Evolutionary conservation across 2,797 vertebrate genomes (phyloP).

Genomic region (Miichthys miiuy): DNA sequence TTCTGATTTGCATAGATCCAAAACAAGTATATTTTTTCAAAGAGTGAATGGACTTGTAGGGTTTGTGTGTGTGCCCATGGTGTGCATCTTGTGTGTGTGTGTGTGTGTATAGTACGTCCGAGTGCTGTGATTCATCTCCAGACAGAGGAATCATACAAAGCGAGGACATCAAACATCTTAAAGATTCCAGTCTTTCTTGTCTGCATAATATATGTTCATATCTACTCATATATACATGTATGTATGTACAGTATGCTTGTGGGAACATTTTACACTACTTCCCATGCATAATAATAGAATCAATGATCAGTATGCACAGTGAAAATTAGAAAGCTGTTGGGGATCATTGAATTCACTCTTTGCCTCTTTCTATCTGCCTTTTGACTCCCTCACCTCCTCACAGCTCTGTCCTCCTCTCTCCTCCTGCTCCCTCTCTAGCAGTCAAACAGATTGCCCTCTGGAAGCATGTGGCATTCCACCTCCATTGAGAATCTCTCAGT

Average conservation of each 20-base stretch:
- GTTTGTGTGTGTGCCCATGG: slow-evolving; percentile 22
- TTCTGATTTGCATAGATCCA: slow-evolving; percentile 21
- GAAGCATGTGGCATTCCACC: slow-evolving; percentile 70
- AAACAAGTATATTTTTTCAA: slow-evolving; percentile 25
- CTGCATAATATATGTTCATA: not conserved
- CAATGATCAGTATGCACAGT: slow-evolving; percentile 41
- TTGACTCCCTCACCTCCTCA: slow-evolving; percentile 29
- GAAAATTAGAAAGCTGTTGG: slow-evolving; percentile 39
- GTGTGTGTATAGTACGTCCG: slow-evolving; percentile 5
- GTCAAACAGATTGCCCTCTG: slow-evolving; percentile 66
- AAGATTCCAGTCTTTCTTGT: slow-evolving; percentile 22
- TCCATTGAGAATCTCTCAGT: slow-evolving; percentile 73
- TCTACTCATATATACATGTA: not conserved
- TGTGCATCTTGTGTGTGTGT: slow-evolving; percentile 16
- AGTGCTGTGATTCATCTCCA: slow-evolving; percentile 50
- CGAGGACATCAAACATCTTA: slow-evolving; percentile 40
- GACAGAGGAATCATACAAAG: slow-evolving; percentile 29
- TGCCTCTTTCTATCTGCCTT: slow-evolving; percentile 39
- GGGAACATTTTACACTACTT: slow-evolving; percentile 12
- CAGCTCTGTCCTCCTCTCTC: slow-evolving; percentile 43
- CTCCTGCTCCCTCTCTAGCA: slow-evolving; percentile 37
- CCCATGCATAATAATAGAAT: slow-evolving; percentile 34
- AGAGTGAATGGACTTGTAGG: slow-evolving; percentile 24
- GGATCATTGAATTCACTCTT: slow-evolving; percentile 53
- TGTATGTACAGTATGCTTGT: slow-evolving; percentile 10